Base-by-base conservation (phyloP, 1,140 invertebrate genomes). In the Pseudomyrmex cubaensis region DNA sequence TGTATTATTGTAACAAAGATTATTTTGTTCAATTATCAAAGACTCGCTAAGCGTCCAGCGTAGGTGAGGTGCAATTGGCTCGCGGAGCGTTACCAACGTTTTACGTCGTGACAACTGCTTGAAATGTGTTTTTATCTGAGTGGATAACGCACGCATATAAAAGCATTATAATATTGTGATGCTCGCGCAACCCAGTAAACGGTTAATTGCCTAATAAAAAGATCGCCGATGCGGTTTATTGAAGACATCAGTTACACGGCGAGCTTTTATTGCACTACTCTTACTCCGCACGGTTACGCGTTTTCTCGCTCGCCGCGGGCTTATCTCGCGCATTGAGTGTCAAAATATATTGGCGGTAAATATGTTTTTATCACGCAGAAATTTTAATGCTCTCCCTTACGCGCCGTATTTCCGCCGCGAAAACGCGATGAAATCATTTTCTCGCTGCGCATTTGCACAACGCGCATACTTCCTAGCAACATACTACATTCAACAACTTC, bases 281-380 rank as follows among this genome's bases (percentile, higher is more conserved):
- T 77, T 82, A 46, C 72, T 54, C 35, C 52, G 25, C 66, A 22
- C 52, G 56, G 10, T 22, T 62, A 17, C 48, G 50, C 59, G 57
- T 22, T 74, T 57, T 35, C 57, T 56, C 25, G 15, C 50, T 72
- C 20, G 52, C 12, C 50, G 15, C 69, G 20, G 2, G n/a, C 50
- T 82, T 83, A 77, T 77, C 82, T 46, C 44, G 46, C 17, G 35
- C 54, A 66, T 82, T 46, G 62, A 64, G 25, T 66, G 78, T 35
- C 87, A 15, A 88, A 88, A 88, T 89, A 88, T 88, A 88, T 88
- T 74, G 84, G 61, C 84, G 70, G 78, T 89, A 89, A 89, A 89
- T 88, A 86, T 69, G 63, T 22, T 88, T 76, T 89, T 88, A 89
- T 88, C 84, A 88, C 77, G 46, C 22, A 48, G 67, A 69, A 85